These are phyloP conservation scores for Sclerodermus sp. DNA, from an alignment of 2,888 invertebrate genomes.

Conservation along the genomic window DNA sequence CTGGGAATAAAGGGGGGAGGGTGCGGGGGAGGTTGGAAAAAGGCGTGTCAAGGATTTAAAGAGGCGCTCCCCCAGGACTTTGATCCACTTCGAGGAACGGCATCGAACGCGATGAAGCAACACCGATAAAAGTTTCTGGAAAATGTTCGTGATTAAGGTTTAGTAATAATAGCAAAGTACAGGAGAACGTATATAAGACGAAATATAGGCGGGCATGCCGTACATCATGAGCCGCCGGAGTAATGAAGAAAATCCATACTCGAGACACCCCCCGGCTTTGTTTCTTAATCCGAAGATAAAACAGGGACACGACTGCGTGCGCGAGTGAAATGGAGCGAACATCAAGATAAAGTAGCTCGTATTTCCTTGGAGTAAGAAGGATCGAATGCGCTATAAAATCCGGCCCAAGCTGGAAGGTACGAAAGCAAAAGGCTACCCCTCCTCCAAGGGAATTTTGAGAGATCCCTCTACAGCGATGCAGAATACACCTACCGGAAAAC, in stretches of 20 bases:
- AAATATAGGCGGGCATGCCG: conserved; percentile 6
- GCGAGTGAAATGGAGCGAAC: conserved; percentile 38
- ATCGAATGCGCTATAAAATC: conserved; percentile 44
- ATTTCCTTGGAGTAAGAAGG: conserved; percentile 38
- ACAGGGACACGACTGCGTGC: conserved; percentile 31
- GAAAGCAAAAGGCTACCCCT: conserved; percentile 8
- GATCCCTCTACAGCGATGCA: background rate
- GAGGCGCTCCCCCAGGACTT: too few species aligned
- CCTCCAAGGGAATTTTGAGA: background rate
- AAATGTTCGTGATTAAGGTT: too few species aligned
- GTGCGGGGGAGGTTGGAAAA: too few species aligned
- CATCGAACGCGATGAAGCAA: too few species aligned
- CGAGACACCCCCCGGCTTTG: conserved; percentile 23
- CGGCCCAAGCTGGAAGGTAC: conserved; percentile 18
- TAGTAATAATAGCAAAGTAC: too few species aligned
- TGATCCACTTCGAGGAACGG: too few species aligned
- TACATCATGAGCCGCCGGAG: conserved; percentile 22
- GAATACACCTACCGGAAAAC: background rate
- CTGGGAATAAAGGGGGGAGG: background rate
- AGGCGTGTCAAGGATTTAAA: too few species aligned
- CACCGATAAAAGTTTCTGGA: too few species aligned
- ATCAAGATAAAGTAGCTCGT: conserved; percentile 42
- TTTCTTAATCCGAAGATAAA: conserved; percentile 41
- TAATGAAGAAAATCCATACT: conserved; percentile 39
- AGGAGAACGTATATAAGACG: too few species aligned